Base-by-base conservation (phyloP, 2,888 invertebrate species). In the Amphipoea oculea region DNA sequence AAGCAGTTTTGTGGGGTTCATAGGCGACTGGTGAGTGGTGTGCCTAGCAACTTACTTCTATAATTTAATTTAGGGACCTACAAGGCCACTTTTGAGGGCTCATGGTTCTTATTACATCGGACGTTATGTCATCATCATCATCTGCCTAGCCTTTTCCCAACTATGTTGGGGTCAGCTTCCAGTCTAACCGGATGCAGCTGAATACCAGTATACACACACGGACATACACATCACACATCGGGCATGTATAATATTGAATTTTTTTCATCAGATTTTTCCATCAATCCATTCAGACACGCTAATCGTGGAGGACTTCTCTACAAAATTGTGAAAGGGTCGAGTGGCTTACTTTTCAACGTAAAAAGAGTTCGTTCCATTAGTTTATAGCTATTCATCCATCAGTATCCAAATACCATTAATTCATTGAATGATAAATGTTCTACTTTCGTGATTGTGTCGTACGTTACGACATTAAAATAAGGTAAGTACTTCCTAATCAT, bases 371-470 rank as follows among this genome's bases (percentile, higher is more conserved):
- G 48, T 29, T 48, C 20, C 20, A 29, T 68, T 29, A 29, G 23
- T 42, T 40, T 20, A 4, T 20, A 48, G 0, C 4, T 29, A n/a
- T 29, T 77, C 45, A 80, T 54, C 29, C 40, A 67, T 78, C 57
- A 78, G 17, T 36, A 17, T 23, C n/a, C 17, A 63, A 65, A 78
- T n/a, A n/a, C 70, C 60, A 51, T 48, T 68, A 17, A 40, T 42
- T 42, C 20, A 62, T 67, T 51, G 3, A 29, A 79, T 62, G 48
- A 68, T 17, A 54, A 81, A 65, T 57, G 23, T 72, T 29, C 14
- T 17, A 82, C 7, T 79, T 79, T 4, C 12, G n/a, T 65, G 23
- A 57, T 82, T 80, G 48, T 23, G 29, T 17, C 65, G 29, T 29
- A 29, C 29, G 36, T 57, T 23, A 45, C 17, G 67, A 48, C 23